A percentile compares a stretch with the other conserved stretches of the same genome.
Evolutionary conservation across 2,113 vertebrate genomes (phyloP).

Genomic region (Brachyistius frenatus): DNA sequence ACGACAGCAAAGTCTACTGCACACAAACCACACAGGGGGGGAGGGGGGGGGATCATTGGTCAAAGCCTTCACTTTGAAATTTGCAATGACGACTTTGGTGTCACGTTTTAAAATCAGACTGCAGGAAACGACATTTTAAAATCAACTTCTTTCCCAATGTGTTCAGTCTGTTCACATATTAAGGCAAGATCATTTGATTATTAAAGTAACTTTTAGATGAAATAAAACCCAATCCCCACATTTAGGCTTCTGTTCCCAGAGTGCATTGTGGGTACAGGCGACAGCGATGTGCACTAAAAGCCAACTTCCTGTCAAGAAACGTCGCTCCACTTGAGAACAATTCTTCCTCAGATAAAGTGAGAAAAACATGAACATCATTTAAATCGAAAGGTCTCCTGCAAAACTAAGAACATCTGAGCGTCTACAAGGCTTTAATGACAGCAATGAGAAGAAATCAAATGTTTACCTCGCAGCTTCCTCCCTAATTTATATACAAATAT

Average conservation of each 20-base stretch:
- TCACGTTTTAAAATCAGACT: conserved; percentile 6
- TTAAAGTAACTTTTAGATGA: conserved; percentile 5
- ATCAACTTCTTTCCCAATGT: background rate
- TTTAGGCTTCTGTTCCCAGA: background rate
- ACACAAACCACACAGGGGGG: conserved; percentile 32
- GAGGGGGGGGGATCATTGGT: background rate
- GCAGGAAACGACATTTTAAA: background rate
- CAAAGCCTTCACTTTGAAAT: conserved; percentile 1
- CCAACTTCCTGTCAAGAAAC: background rate
- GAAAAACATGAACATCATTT: conserved; percentile 45
- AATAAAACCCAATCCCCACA: background rate
- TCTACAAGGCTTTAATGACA: conserved; percentile 29
- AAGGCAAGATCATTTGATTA: conserved; percentile 52
- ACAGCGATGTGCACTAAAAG: background rate
- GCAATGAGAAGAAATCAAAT: conserved; percentile 4
- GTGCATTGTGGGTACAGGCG: background rate
- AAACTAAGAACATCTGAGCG: conserved; percentile 18
- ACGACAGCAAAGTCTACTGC: conserved; percentile 48
- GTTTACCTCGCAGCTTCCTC: conserved; percentile 8
- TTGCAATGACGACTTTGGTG: conserved; percentile 35
- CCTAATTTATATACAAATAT: conserved; percentile 42
- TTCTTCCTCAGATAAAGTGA: conserved; percentile 1
- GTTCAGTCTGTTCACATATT: conserved; percentile 42
- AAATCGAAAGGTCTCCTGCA: conserved; percentile 30
- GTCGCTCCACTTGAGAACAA: background rate